A percentile compares a stretch with the other conserved stretches of the same genome.
Conservation (phyloP, 2,113 vertebrate genomes). For the Empidonax alnorum region DNA sequence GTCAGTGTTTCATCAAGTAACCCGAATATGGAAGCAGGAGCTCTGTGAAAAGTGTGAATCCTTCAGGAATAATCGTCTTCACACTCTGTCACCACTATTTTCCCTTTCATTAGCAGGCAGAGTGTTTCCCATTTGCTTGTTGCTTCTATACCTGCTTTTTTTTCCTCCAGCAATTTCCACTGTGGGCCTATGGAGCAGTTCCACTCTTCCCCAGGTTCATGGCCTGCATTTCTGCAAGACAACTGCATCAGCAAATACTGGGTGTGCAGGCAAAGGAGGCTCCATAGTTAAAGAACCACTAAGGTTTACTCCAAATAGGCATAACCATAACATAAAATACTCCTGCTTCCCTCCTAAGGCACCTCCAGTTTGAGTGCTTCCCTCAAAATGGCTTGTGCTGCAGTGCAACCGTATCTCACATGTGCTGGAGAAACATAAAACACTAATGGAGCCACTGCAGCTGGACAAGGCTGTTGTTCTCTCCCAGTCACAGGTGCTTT, state of each 20-base stretch:
- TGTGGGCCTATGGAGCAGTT: neutral
- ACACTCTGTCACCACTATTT: neutral
- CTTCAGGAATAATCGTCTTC: conserved; percentile 3
- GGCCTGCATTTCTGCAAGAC: neutral
- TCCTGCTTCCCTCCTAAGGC: neutral
- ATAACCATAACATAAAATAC: neutral
- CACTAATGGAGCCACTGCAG: neutral
- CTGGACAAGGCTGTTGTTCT: neutral
- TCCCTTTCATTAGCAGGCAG: neutral
- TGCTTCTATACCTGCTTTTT: neutral
- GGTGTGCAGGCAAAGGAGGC: neutral
- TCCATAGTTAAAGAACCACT: neutral
- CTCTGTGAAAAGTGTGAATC: conserved; percentile 1
- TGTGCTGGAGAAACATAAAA: neutral
- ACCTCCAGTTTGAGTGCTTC: neutral
- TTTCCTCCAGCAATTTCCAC: neutral
- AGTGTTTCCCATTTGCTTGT: neutral
- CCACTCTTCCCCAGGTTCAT: neutral
- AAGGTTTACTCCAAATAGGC: neutral
- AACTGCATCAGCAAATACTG: neutral
- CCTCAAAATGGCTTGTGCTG: neutral
- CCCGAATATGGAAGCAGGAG: conserved; percentile 20
- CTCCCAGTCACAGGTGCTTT: neutral
- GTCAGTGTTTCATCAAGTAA: neutral
- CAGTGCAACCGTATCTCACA: neutral